These are phyloP conservation scores for Druon quercuslanigerum DNA, from an alignment of 1,140 invertebrate species.

Conservation along the genomic window DNA sequence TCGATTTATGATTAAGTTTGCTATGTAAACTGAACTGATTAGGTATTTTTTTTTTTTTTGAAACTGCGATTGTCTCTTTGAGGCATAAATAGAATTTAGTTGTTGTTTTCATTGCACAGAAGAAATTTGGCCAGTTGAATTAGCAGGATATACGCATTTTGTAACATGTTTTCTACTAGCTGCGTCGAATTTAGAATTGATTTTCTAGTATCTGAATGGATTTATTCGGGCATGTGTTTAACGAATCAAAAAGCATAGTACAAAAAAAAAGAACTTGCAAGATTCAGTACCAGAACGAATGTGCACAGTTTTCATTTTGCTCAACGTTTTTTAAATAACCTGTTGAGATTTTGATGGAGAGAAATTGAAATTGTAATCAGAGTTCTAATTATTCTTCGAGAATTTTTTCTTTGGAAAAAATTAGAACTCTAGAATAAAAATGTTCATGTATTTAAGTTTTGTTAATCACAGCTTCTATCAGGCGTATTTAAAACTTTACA, in stretches of 20 bases:
- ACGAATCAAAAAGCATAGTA: constrained; percentile 35
- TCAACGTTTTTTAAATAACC: constrained; percentile 32
- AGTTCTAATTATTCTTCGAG: too few species aligned
- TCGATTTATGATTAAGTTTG: constrained; percentile 29
- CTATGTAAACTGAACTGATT: constrained; percentile 33
- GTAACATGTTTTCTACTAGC: background rate
- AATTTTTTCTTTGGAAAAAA: background rate
- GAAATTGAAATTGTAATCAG: background rate
- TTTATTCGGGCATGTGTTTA: constrained; percentile 10
- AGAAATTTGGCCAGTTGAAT: constrained; percentile 28
- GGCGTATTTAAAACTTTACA: background rate
- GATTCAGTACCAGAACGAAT: constrained; percentile 35
- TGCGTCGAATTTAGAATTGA: background rate
- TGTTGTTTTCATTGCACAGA: constrained; percentile 32
- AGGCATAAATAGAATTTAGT: constrained; percentile 1
- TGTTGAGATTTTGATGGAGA: constrained; percentile 33
- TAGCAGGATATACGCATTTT: background rate
- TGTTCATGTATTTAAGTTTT: background rate
- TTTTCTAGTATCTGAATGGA: background rate
- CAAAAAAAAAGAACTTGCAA: constrained; percentile 34
- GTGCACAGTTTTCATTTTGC: constrained; percentile 32
- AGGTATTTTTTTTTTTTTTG: constrained; percentile 29
- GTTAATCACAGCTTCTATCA: constrained; percentile 4
- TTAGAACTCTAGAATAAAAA: background rate
- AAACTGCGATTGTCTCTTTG: constrained; percentile 17